A percentile compares a stretch with the other conserved stretches of the same genome.
Evolutionary conservation across 2,113 vertebrate genomes (phyloP).

Genomic region (Mohoua ochrocephala): DNA sequence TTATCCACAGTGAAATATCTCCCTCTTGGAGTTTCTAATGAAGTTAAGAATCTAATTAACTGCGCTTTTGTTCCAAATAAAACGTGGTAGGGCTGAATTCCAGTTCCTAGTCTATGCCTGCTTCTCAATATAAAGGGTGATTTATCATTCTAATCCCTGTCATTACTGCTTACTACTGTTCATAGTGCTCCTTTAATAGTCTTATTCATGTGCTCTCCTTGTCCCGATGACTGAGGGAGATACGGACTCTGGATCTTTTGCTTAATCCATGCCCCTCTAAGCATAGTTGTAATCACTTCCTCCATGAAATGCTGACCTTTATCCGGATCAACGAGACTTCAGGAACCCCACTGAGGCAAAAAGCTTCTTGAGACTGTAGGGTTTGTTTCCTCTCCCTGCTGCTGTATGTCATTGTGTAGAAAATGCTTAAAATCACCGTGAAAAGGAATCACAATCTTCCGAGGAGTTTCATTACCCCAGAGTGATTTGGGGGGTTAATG

Average conservation of each 20-base stretch:
- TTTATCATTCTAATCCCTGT: constrained; percentile 21
- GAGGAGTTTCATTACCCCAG: not conserved
- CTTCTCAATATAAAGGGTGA: not conserved
- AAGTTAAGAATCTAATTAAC: not conserved
- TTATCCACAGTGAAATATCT: not conserved
- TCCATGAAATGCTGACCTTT: not conserved
- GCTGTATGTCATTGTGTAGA: not conserved
- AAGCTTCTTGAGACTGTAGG: not conserved
- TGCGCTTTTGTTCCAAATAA: not conserved
- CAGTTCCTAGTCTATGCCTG: not conserved
- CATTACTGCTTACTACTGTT: not conserved
- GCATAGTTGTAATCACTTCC: not conserved
- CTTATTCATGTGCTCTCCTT: not conserved
- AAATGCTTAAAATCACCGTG: not conserved
- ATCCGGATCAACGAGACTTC: not conserved
- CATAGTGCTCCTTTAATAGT: not conserved
- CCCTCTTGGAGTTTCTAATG: not conserved
- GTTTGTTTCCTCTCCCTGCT: not conserved
- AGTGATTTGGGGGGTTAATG: not conserved
- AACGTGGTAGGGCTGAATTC: not conserved
- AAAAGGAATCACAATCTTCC: not conserved
- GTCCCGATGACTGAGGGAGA: not conserved
- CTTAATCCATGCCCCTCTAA: not conserved
- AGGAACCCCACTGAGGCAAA: not conserved
- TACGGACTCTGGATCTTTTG: not conserved